Conservation (phyloP, 1,140 invertebrate genomes). For the Eciton burchellii region DNA sequence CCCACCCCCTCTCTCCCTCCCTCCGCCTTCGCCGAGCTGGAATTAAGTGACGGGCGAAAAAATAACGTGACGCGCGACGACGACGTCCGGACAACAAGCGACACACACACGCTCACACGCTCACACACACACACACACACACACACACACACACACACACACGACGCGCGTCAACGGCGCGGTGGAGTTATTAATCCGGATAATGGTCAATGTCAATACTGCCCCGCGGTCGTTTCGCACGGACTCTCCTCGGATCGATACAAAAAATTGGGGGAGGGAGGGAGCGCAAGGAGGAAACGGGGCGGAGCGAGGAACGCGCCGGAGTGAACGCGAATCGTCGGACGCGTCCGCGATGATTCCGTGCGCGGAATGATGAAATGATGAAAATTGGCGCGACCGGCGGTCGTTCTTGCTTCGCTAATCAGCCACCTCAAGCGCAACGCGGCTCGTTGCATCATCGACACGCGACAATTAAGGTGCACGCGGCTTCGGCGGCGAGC, state of each 20-base stretch:
- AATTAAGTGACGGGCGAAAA: slow-evolving; percentile 54
- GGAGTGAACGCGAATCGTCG: not conserved
- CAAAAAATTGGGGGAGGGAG: not conserved
- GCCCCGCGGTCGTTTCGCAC: not conserved
- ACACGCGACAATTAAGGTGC: not conserved
- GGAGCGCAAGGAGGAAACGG: not conserved
- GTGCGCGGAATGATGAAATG: no score
- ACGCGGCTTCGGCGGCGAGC: no score
- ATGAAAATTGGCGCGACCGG: no score
- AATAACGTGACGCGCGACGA: slow-evolving; percentile 4
- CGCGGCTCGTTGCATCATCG: slow-evolving; percentile 62
- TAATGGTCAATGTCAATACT: slow-evolving; percentile 41
- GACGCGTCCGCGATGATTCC: no score
- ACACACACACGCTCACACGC: no score
- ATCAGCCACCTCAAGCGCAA: not conserved
- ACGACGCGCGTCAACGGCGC: not conserved
- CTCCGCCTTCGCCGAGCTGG: no score
- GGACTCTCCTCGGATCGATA: not conserved
- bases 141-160: no score
- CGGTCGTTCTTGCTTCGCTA: no score
- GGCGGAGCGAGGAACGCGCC: not conserved
- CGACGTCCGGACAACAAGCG: not conserved
- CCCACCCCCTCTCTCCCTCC: no score
- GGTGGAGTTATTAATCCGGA: slow-evolving; percentile 34
- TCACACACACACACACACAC: no score